Conservation (phyloP, 2,888 invertebrate genomes). For the Tenthredo mesomela region DNA sequence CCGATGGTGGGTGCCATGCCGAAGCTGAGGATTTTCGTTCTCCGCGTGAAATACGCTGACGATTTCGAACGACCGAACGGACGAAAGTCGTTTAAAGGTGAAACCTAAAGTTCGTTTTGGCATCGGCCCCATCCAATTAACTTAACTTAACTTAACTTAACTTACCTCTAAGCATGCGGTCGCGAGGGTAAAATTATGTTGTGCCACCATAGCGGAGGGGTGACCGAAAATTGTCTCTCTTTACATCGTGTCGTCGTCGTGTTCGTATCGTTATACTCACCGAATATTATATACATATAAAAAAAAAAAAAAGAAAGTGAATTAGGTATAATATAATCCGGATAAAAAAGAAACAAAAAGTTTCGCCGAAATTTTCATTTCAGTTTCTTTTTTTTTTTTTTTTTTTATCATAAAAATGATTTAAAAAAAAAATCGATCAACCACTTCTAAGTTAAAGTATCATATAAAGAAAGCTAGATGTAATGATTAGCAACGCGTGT, state of each 20-base stretch:
- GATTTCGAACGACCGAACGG: conserved; percentile 36
- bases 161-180: conserved; percentile 16
- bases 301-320: neutral
- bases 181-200: conserved; percentile 31
- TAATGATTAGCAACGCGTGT: neutral
- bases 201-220: neutral
- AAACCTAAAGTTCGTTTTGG: conserved; percentile 44
- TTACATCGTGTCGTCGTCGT: neutral
- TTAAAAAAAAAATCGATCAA: too few species aligned
- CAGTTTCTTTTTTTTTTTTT: too few species aligned
- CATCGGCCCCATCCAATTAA: conserved; percentile 49
- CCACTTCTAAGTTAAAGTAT: neutral
- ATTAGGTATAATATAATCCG: too few species aligned
- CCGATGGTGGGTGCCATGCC: neutral
- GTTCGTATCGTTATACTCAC: neutral
- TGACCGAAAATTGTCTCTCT: neutral
- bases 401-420: too few species aligned
- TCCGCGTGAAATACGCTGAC: conserved; percentile 31
- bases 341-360: neutral
- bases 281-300: neutral
- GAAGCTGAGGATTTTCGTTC: conserved; percentile 17
- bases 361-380: too few species aligned
- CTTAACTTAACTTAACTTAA: conserved; percentile 12
- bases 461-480: neutral
- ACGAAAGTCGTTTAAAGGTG: conserved; percentile 45